phyloP scores from a whole-genome alignment of 1,140 invertebrate species.

The Aphidius ervi region DNA sequence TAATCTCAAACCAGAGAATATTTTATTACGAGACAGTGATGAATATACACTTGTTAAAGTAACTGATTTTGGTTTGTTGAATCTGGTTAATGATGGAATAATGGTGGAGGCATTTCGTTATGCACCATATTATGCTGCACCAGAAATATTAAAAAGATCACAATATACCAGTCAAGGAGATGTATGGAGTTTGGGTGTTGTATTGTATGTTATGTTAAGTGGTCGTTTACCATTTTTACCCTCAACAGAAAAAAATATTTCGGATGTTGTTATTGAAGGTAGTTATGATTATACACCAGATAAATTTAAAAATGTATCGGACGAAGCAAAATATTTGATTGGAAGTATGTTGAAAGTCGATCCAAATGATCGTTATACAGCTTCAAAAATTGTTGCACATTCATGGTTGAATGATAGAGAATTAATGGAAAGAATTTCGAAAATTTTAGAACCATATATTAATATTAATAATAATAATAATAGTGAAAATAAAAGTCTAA shows the following conservation, averaged over 20 bases:
- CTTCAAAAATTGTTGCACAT: not conserved
- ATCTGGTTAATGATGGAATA: constrained; percentile 71
- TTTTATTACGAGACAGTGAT: constrained; percentile 63
- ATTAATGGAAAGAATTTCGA: too few relatives aligned
- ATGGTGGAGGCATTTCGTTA: constrained; percentile 86
- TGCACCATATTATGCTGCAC: constrained; percentile 81
- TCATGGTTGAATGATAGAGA: not conserved
- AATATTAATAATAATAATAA: not conserved
- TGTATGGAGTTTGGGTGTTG: constrained; percentile 88
- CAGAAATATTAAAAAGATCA: constrained; percentile 72
- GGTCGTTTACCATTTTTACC: constrained; percentile 44
- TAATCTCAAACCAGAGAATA: constrained; percentile 87
- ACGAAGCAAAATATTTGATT: not conserved
- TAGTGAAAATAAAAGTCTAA: not conserved
- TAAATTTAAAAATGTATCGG: not conserved
- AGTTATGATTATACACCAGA: constrained; percentile 31
- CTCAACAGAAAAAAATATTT: constrained; percentile 17
- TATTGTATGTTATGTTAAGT: constrained; percentile 63
- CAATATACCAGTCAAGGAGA: constrained; percentile 74
- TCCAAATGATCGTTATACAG: not conserved
- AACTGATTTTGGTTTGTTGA: constrained; percentile 83
- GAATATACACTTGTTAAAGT: constrained; percentile 74
- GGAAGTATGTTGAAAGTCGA: too few relatives aligned
- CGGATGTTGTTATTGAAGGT: constrained; percentile 42
- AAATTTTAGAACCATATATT: too few relatives aligned